Conservation (phyloP, 2,113 vertebrate genomes). For the Grammomys surdaster region DNA sequence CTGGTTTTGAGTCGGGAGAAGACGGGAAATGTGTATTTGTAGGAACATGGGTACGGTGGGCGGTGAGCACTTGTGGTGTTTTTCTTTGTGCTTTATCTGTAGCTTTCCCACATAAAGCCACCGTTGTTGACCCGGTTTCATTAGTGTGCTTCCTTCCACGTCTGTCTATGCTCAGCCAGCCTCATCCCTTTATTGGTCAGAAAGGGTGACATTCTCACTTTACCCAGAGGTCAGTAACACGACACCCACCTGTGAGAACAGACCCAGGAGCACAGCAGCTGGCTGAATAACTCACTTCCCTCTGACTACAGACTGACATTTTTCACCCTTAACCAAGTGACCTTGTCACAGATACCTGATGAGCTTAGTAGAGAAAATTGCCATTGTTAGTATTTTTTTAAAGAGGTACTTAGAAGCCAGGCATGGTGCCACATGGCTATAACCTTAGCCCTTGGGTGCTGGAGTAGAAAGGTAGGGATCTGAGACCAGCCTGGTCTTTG, state of each 20-base stretch:
- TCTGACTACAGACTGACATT: slow-evolving; percentile 78
- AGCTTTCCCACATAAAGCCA: not conserved
- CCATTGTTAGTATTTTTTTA: too few relatives aligned
- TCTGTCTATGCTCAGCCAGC: not conserved
- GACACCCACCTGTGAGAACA: slow-evolving; percentile 39
- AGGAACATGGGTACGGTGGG: not conserved
- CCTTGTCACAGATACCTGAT: not conserved
- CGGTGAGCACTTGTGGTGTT: not conserved
- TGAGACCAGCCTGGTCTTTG: too few relatives aligned
- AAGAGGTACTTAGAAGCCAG: not conserved
- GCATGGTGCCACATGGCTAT: not conserved
- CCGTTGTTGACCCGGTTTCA: not conserved
- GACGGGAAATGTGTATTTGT: too few relatives aligned
- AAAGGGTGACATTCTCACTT: not conserved
- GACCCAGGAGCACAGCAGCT: not conserved
- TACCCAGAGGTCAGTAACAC: not conserved
- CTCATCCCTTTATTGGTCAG: not conserved
- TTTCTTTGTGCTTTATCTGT: not conserved
- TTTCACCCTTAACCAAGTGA: not conserved
- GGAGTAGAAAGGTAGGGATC: not conserved
- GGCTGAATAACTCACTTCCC: slow-evolving; percentile 88
- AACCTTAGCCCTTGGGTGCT: not conserved
- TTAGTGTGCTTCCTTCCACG: not conserved
- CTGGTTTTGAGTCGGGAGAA: not conserved
- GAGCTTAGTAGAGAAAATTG: not conserved